A percentile compares a stretch with the other conserved stretches of the same genome.
Conservation (phyloP, 64 coral and sea anemone species). For the Exaiptasia diaphana region DNA sequence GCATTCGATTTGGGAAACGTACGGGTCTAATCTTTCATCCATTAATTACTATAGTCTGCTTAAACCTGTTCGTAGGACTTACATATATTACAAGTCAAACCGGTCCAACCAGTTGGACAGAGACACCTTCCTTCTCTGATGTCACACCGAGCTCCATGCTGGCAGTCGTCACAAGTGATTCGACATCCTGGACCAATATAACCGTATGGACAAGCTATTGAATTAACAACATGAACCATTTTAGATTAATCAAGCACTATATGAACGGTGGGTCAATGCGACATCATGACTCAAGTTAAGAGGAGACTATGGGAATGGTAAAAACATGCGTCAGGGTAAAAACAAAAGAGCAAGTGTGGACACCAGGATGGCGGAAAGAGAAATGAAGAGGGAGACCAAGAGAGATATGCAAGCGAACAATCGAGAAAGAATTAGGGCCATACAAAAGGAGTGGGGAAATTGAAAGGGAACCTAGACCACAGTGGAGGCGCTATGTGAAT, state of each 20-base stretch:
- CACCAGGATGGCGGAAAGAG: too few species aligned
- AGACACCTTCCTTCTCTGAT: constrained; percentile 62
- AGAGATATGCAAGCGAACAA: too few species aligned
- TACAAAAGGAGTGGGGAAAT: too few species aligned
- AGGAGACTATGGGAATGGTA: neutral
- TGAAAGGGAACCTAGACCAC: too few species aligned
- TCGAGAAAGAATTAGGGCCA: too few species aligned
- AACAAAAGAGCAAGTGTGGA: too few species aligned
- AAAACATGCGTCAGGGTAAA: too few species aligned
- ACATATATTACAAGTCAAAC: constrained; percentile 65
- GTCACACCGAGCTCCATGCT: constrained; percentile 70
- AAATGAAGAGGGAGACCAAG: too few species aligned
- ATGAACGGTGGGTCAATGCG: neutral
- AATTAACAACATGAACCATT: neutral
- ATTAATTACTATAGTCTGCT: too few species aligned
- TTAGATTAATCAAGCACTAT: neutral
- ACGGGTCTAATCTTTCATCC: too few species aligned
- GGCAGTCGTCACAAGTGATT: constrained; percentile 74
- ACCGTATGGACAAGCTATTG: constrained; percentile 62
- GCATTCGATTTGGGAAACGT: too few species aligned
- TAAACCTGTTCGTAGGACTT: constrained; percentile 51
- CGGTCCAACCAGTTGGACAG: constrained; percentile 67
- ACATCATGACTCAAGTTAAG: neutral
- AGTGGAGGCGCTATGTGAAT: too few species aligned
- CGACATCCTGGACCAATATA: constrained; percentile 75